Evolutionary conservation across 2,797 vertebrate genomes (phyloP), one percentile per base, ranked within the genome.

Genomic region (Ispidina picta): DNA sequence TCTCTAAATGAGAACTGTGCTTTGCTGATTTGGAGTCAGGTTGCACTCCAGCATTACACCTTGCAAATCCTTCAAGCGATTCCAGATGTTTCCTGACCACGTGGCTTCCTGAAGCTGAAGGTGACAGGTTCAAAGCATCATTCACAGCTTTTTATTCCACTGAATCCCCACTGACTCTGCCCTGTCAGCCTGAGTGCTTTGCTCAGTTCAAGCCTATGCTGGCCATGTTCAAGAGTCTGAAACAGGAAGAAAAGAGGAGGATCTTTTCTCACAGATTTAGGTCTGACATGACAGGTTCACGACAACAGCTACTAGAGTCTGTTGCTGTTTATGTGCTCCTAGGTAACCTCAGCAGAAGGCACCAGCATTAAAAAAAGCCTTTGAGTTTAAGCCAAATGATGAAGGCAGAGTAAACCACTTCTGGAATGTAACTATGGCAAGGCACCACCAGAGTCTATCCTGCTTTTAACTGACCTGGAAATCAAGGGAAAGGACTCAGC

Each of bases 281-380:
- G 58, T 62, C 44, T 77, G 49, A 71, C 14, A 2, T 44, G 35
- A 44, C 12, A 37, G 0, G 0, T n/a, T 56, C 49, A 52, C 20
- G 48, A 60, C n/a, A 72, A 15, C 7, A 39, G 17, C 26, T 74
- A 46, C 44, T 58, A 35, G 15, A 78, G 14, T 12, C 33, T 60
- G 12, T 16, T 81, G 70, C 37, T 79, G 49, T 83, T 55, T 21
- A 15, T 75, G 37, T 13, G 21, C 16, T 89, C 51, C 41, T 7
- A 59, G 5, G 35, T 20, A 43, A 80, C n/a, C 25, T 31, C 39
- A 81, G 37, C 33, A 74, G 21, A 37, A 19, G 33, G 19, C 20
- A 62, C 5, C 28, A 90, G 33, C 56, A 15, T 29, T 71, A 15
- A 73, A 81, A 55, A 44, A 60, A 4, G 7, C 66, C 72, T 76